Percentiles rank a stretch among this genome's conserved stretches.
Evolutionary conservation across 2,113 vertebrate species (phyloP).

Genomic region (Accipiter cooperii): DNA sequence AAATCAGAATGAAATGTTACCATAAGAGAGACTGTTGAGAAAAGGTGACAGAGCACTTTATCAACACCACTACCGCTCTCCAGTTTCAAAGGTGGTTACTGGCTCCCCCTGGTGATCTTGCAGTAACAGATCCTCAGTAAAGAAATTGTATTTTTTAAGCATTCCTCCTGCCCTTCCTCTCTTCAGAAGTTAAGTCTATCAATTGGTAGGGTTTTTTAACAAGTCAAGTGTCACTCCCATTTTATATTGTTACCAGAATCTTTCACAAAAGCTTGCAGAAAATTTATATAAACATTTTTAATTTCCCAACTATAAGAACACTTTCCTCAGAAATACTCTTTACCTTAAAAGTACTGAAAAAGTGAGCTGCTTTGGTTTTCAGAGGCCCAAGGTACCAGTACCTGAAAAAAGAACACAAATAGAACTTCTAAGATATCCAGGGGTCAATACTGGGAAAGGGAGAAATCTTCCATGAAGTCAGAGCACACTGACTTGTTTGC

Average conservation of each 20-base stretch:
- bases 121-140: not conserved
- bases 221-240: not conserved
- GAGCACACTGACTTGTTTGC: not conserved
- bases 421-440: not conserved
- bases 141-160: not conserved
- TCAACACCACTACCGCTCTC: not conserved
- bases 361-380: slow-evolving; percentile 90
- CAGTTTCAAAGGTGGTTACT: not conserved
- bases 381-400: slow-evolving; percentile 97
- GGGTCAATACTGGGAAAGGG: not conserved
- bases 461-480: not conserved
- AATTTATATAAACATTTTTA: not conserved
- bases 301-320: not conserved
- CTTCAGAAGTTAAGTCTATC: not conserved
- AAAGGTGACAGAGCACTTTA: not conserved
- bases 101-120: not conserved
- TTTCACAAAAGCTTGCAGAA: not conserved
- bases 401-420: slow-evolving; percentile 63
- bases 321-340: not conserved
- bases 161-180: not conserved
- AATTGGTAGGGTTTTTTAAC: not conserved
- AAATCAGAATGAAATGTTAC: slow-evolving; percentile 22
- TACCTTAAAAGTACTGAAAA: slow-evolving; percentile 87
- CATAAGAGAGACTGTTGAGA: not conserved
- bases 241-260: not conserved